These are phyloP conservation scores for Tyrannus savana DNA, from an alignment of 2,113 vertebrate genomes.

Conservation along the genomic window DNA sequence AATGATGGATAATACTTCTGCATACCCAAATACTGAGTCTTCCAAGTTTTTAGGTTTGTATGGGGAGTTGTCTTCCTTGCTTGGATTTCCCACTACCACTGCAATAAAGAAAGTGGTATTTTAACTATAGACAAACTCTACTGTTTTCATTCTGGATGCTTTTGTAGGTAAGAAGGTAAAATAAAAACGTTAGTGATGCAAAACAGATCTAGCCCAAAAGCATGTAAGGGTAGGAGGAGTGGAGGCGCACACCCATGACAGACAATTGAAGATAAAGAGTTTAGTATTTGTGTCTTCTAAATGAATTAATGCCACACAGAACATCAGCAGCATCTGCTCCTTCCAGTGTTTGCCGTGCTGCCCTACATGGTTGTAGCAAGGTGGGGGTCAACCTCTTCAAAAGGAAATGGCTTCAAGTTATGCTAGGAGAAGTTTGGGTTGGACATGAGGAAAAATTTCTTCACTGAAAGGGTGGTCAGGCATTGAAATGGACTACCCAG, in stretches of 20 bases:
- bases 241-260: not conserved
- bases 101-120: conserved; percentile 21
- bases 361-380: fast-evolving
- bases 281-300: not conserved
- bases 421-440: not conserved
- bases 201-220: not conserved
- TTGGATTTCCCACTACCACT: not conserved
- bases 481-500: not conserved
- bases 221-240: not conserved
- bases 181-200: not conserved
- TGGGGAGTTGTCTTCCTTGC: not conserved
- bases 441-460: not conserved
- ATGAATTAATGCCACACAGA: not conserved
- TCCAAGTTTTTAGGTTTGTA: not conserved
- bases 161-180: not conserved
- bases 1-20: not conserved
- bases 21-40: not conserved
- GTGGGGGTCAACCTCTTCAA: not conserved
- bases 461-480: not conserved
- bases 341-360: not conserved
- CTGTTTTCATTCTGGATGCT: not conserved
- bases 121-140: not conserved
- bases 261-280: not conserved
- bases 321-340: not conserved
- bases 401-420: not conserved